Evolutionary conservation across 2,113 vertebrate genomes (phyloP), one percentile per base, ranked within the genome.

Genomic region (Salvelinus sp.): DNA sequence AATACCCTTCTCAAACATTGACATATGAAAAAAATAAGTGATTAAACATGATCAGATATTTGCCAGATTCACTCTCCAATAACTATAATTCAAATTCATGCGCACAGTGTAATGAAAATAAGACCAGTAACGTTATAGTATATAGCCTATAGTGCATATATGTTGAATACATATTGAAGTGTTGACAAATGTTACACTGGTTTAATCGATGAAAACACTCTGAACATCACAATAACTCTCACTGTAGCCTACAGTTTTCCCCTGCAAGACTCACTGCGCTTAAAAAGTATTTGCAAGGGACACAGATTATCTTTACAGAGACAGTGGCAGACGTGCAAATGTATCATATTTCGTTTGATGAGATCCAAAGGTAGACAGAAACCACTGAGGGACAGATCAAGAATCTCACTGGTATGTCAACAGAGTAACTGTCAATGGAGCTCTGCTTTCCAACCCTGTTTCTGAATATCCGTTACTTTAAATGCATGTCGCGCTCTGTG

Each of bases 401-500:
- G 25, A 28, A 16, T 44, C 10, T 30, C 67, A 47, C 30, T 27
- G 20, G 30, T 44, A 47, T 69, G 18, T 69, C 62, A 87, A 67
- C 44, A 20, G 57, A 9, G 28, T 72, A 6, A 67, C 79, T 87
- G 76, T 81, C 74, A 81, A 47, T 30, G 63, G 81, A 77, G 38
- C 79, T 54, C 79, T 74, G 70, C 58, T 22, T 62, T 47, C 10
- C 27, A 20, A 69, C 25, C 10, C 44, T 69, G n/a, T 44, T 3
- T 79, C 76, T 68, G 79, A 79, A 70, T 62, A 33, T 69, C 44
- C 47, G 38, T 74, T 72, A 80, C 82, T 89, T 81, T 81, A 74
- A 54, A 84, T 69, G 62, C 80, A 67, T 77, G 81, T 83, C 83
- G 75, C 82, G 82, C 77, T 14, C 74, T 60, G 50, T 70, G 73